phyloP scores from a whole-genome alignment of 2,888 invertebrate genomes.

The Volucella inanis region DNA sequence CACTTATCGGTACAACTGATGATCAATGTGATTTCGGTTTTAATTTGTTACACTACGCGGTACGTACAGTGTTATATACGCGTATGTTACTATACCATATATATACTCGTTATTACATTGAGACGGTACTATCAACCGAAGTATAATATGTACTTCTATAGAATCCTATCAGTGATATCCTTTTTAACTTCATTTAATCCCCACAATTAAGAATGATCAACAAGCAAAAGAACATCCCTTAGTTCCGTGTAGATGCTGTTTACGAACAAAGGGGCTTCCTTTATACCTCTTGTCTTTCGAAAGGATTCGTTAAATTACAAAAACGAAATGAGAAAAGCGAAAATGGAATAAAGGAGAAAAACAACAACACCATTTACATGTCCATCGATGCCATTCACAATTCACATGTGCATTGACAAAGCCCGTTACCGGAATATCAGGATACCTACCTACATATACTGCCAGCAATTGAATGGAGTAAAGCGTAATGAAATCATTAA shows the following conservation, averaged over 20 bases:
- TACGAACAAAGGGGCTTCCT: conserved; percentile 37
- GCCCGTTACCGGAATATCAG: conserved; percentile 9
- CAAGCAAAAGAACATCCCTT: conserved; percentile 73
- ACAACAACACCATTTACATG: conserved; percentile 26
- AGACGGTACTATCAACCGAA: neutral
- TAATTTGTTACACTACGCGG: neutral
- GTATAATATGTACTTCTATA: no score
- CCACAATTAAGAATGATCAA: conserved; percentile 64
- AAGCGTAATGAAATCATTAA: conserved; percentile 74
- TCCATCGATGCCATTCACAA: conserved; percentile 55
- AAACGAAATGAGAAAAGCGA: conserved; percentile 26
- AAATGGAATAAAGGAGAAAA: conserved; percentile 20
- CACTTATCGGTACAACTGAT: neutral
- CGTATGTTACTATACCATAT: no score
- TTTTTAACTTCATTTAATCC: conserved; percentile 64
- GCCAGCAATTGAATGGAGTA: conserved; percentile 59
- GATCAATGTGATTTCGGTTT: neutral
- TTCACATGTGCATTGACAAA: conserved; percentile 62
- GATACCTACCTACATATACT: neutral
- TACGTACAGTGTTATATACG: no score
- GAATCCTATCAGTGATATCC: conserved; percentile 27
- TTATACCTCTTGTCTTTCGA: conserved; percentile 9
- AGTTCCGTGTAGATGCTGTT: neutral
- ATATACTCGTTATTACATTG: neutral
- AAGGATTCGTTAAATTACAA: neutral